Base-by-base conservation (phyloP, 2,797 vertebrate species). In the Rhinatrema bivittatum region DNA sequence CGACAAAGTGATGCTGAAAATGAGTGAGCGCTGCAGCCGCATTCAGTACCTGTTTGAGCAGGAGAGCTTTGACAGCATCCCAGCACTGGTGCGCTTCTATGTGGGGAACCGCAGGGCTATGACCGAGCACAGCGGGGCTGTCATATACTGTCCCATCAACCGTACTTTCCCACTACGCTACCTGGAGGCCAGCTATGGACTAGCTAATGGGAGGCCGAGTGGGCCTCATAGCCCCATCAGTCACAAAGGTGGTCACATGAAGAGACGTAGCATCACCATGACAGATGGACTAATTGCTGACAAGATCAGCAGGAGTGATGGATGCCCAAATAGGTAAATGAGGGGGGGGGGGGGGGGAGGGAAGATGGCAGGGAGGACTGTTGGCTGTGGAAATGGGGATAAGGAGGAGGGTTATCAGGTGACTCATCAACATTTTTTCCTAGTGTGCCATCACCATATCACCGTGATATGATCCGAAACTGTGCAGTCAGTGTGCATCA, bases 401-500 rank as follows among this genome's bases (percentile, higher is more conserved):
- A 12, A 22, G 21, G 9, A 11, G 14, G 5, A 10, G 20, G 32
- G 22, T 14, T 3, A 13, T 1, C 5, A n/a, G 20, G 10, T 13
- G 14, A 16, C 17, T 25, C 9, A 20, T 1, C 1, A 14, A 3
- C 19, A 20, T 16, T 20, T 7, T 16, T 13, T 29, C 7, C 39
- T 22, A 12, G 32, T 42, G 20, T 25, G 13, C 7, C 28, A n/a
- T 7, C 93, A 16, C 87, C 94, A 41, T 79, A 80, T 57, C 89
- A 95, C 63, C 91, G 93, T 69, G 95, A 98, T n/a, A 78, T 90
- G 36, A 91, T 97, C 76, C 86, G 92, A 62, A 98, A 87, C 74
- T 96, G 93, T 32, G 91, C 95, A 0, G 87, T 97, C 81, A 98
- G 95, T 18, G 90, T 97, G 87, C 93, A 98, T 74, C 93, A 97